Evolutionary conservation across 92 coral and sea anemone genomes (phyloP).

Genomic region (Meandrina meandrites): DNA sequence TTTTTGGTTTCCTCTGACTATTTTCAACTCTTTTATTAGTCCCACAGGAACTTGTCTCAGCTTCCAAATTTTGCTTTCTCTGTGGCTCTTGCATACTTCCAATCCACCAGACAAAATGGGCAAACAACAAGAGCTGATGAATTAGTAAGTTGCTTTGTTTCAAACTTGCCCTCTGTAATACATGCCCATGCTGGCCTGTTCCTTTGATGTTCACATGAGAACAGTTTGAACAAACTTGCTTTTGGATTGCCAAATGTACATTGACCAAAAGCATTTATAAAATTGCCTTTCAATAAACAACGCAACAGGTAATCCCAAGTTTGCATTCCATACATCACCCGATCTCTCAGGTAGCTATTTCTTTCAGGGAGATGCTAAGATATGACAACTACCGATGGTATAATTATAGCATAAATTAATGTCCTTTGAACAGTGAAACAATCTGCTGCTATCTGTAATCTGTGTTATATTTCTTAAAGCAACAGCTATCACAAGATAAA

Average conservation of each 20-base stretch:
- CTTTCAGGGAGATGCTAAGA: too few species aligned
- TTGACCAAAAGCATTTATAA: background rate
- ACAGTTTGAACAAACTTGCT: background rate
- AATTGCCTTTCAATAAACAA: too few species aligned
- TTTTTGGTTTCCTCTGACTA: background rate
- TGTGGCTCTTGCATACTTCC: slow-evolving; percentile 87
- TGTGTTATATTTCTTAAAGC: too few species aligned
- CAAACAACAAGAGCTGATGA: slow-evolving; percentile 72
- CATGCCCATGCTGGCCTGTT: background rate
- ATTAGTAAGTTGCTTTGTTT: slow-evolving; percentile 62
- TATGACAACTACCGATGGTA: too few species aligned
- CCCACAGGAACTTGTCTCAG: slow-evolving; percentile 92
- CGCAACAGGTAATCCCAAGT: background rate
- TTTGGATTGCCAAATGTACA: background rate
- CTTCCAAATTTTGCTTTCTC: slow-evolving; percentile 96
- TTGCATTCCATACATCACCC: too few species aligned
- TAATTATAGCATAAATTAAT: too few species aligned
- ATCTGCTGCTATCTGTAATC: too few species aligned
- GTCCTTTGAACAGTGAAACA: too few species aligned
- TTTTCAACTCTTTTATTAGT: slow-evolving; percentile 59
- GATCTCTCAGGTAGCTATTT: too few species aligned
- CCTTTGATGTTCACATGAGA: too few species aligned
- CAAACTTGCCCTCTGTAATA: background rate
- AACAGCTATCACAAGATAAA: too few species aligned
- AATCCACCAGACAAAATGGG: slow-evolving; percentile 52